Conservation (phyloP, 2,888 invertebrate genomes). For the Chromoteleia sp. region DNA sequence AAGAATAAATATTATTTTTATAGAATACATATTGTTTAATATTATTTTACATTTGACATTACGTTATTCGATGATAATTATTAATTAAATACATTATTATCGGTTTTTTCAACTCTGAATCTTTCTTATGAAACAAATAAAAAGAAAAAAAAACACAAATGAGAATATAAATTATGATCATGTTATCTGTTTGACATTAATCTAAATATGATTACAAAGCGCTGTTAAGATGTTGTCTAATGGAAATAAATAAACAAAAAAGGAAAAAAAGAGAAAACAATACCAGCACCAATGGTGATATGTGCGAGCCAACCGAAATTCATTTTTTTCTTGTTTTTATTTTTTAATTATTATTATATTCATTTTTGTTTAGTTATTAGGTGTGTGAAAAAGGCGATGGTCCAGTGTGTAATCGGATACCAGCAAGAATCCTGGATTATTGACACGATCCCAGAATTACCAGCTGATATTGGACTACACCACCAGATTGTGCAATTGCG, state of each 20-base stretch:
- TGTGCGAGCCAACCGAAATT: conserved; percentile 77
- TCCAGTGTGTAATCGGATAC: conserved; percentile 88
- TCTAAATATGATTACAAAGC: conserved; percentile 58
- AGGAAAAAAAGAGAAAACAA: conserved; percentile 69
- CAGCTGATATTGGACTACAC: conserved; percentile 97
- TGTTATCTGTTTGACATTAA: conserved; percentile 23
- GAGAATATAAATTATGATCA: not conserved
- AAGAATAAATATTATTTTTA: too few relatives aligned
- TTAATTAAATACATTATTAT: too few relatives aligned
- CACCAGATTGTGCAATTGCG: conserved; percentile 79
- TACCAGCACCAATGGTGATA: conserved; percentile 84
- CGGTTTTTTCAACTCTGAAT: conserved; percentile 16
- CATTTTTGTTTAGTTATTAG: conserved; percentile 47
- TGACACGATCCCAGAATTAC: conserved; percentile 95
- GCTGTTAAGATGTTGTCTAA: conserved; percentile 52
- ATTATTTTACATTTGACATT: too few relatives aligned
- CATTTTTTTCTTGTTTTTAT: conserved; percentile 48
- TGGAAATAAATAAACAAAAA: conserved; percentile 55
- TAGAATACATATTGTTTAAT: too few relatives aligned
- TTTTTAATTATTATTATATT: conserved; percentile 9
- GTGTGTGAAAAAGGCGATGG: conserved; percentile 82
- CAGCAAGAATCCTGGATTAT: conserved; percentile 94
- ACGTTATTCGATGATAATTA: too few relatives aligned
- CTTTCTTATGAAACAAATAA: not conserved
- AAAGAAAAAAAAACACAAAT: conserved; percentile 5